Evolutionary conservation across 1,140 invertebrate genomes (phyloP).

Genomic region (Tetramorium parvispinum): DNA sequence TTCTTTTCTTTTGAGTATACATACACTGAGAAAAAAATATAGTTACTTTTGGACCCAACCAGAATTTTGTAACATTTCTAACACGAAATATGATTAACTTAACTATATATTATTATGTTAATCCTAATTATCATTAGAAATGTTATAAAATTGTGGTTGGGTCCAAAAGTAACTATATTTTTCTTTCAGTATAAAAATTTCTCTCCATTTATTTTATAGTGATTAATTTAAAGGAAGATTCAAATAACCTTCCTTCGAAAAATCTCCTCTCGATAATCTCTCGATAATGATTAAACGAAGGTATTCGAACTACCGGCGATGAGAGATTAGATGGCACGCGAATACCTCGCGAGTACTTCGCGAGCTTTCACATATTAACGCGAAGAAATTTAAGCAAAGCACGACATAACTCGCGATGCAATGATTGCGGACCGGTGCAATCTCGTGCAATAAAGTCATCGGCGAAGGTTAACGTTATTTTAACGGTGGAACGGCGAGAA

Average conservation of each 20-base stretch:
- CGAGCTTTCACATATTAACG: neutral
- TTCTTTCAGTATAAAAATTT: neutral
- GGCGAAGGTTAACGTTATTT: conserved; percentile 48
- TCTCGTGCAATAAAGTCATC: conserved; percentile 23
- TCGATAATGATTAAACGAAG: neutral
- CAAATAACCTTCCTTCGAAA: neutral
- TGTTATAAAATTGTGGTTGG: too few species aligned
- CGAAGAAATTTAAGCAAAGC: conserved; percentile 4
- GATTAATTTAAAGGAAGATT: neutral
- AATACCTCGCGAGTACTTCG: neutral
- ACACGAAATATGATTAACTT: too few species aligned
- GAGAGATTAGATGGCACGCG: neutral
- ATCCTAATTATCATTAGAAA: too few species aligned
- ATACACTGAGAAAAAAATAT: too few species aligned
- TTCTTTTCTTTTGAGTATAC: too few species aligned
- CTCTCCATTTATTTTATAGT: neutral
- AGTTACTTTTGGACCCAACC: too few species aligned
- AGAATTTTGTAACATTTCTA: too few species aligned
- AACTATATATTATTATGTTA: too few species aligned
- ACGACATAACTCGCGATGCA: conserved; percentile 21
- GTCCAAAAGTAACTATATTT: too few species aligned
- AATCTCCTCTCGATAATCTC: neutral
- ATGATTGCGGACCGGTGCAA: neutral
- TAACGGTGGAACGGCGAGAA: neutral
- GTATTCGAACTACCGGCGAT: neutral